These are phyloP conservation scores for Strigamia crassipes DNA, from an alignment of 2,888 invertebrate genomes.

Conservation along the genomic window DNA sequence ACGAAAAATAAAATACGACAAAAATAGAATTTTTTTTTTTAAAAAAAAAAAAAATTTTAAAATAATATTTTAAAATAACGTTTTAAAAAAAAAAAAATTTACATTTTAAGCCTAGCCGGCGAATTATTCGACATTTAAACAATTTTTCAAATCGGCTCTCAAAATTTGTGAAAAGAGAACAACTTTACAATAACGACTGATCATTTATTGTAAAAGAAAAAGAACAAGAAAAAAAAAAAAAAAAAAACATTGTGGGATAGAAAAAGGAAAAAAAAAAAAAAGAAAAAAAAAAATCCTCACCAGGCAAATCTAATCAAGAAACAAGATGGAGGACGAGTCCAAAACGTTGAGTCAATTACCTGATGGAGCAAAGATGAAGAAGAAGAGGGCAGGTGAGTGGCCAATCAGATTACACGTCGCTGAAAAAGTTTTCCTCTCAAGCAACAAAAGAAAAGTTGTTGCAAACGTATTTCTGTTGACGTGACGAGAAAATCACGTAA, in stretches of 20 bases:
- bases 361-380: conserved; percentile 42
- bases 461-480: conserved; percentile 14
- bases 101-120: no score
- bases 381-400: conserved; percentile 39
- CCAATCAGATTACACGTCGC: conserved; percentile 31
- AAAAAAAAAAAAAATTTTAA: no score
- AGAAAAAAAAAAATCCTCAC: neutral
- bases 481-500: conserved; percentile 17
- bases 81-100: no score
- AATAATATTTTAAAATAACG: no score
- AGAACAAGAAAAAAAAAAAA: neutral
- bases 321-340: conserved; percentile 35
- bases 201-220: neutral
- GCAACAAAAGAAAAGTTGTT: conserved; percentile 13
- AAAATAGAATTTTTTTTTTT: no score
- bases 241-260: neutral
- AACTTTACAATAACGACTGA: neutral
- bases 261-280: neutral
- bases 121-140: neutral
- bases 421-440: conserved; percentile 3
- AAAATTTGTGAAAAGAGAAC: neutral
- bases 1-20: no score
- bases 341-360: conserved; percentile 35
- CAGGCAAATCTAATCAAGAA: conserved; percentile 40
- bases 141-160: neutral